A percentile compares a stretch with the other conserved stretches of the same genome.
Conservation (phyloP, 2,113 vertebrate genomes). For the Sciurus niger region DNA sequence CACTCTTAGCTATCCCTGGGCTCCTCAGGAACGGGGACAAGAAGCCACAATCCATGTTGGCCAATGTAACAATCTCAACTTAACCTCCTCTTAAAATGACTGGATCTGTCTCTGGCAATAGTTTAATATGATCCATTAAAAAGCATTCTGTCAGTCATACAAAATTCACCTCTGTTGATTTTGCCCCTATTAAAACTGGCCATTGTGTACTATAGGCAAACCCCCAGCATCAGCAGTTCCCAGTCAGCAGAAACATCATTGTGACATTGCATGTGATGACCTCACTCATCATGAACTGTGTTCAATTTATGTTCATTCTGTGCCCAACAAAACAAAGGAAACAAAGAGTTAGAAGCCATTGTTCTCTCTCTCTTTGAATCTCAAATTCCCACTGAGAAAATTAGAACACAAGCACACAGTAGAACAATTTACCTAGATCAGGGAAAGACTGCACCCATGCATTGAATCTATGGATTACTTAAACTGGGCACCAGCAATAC, state of each 20-base stretch:
- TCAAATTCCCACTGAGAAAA: conserved; percentile 13
- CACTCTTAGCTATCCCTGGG: not conserved
- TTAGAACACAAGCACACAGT: not conserved
- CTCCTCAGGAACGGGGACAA: not conserved
- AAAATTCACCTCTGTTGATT: conserved; percentile 10
- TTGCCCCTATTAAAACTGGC: not conserved
- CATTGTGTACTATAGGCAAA: not conserved
- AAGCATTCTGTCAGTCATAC: not conserved
- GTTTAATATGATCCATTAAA: conserved; percentile 24
- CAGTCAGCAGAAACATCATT: not conserved
- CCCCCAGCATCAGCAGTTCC: not conserved
- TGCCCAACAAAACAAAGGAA: not conserved
- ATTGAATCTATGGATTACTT: not conserved
- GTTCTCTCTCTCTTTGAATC: not conserved
- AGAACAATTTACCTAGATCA: not conserved
- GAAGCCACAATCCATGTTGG: not conserved
- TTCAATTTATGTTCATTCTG: not conserved
- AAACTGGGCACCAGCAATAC: not conserved
- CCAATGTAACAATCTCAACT: not conserved
- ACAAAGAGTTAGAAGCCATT: not conserved
- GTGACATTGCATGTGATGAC: not conserved
- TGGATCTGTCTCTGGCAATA: not conserved
- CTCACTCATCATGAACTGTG: not conserved
- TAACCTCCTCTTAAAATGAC: not conserved
- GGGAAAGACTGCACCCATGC: not conserved